Conservation (phyloP, 2,888 invertebrate species). For the Microctonus brassicae region DNA sequence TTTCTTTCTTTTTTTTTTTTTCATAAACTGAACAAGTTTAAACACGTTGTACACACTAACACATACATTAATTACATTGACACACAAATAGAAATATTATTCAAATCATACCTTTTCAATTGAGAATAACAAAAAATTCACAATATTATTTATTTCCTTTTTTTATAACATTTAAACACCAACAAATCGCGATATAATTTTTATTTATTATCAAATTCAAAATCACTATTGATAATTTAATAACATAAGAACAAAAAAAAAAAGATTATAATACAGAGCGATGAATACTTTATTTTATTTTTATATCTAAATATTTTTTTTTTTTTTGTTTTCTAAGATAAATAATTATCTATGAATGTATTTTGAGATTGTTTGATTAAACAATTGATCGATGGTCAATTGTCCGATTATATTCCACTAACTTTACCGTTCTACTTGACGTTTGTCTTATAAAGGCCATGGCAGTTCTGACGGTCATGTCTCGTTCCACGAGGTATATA, state of each 20-base stretch:
- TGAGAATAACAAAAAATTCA: not conserved
- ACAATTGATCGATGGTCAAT: constrained; percentile 1
- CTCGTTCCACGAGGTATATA: constrained; percentile 31
- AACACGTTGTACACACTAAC: not conserved
- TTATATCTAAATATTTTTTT: too few species aligned
- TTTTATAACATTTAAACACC: too few species aligned
- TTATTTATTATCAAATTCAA: not conserved
- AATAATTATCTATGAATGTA: too few species aligned
- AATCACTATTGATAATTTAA: not conserved
- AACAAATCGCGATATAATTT: not conserved
- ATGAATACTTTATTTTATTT: too few species aligned
- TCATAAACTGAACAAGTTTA: not conserved
- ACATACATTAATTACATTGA: not conserved
- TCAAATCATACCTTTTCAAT: not conserved
- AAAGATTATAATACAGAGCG: too few species aligned
- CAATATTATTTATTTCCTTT: too few species aligned
- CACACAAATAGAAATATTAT: not conserved
- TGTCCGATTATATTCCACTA: not conserved
- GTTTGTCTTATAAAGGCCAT: constrained; percentile 16
- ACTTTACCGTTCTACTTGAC: not conserved
- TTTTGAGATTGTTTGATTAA: not conserved
- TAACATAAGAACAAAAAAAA: not conserved
- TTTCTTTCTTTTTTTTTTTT: not conserved
- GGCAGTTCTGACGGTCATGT: constrained; percentile 16
- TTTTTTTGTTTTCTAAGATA: too few species aligned